Base-by-base conservation (phyloP, 1,140 invertebrate genomes). In the Bombus waltoni region DNA sequence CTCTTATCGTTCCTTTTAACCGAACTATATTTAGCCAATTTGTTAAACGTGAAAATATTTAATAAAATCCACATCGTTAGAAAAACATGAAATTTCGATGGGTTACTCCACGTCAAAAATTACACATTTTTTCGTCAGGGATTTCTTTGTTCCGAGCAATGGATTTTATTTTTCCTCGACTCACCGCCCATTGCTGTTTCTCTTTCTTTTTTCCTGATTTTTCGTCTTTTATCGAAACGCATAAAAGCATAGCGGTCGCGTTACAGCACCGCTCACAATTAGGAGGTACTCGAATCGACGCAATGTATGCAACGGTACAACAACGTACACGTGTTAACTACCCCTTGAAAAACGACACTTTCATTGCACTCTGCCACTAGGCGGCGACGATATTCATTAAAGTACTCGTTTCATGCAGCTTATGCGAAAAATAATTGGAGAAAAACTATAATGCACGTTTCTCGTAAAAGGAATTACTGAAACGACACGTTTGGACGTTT, bases 21-120 rank as follows among this genome's bases (percentile, higher is more conserved):
- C 44, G 13, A 65, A 62, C 70, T 22, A 2, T 65, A 42, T 81
- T 62, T 71, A 8, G n/a, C 18, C n/a, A 22, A 32, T 32, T 70
- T 35, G 62, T 83, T 83, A 76, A 77, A 77, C 42, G 38, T 35
- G 47, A 22, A 53, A 22, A 53, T 53, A 53, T 53, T 5, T 8
- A 2, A 53, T 5, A 53, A 53, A 53, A 53, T 22, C 18, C 6
- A 53, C 6, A 53, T 22, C 47, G 47, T 22, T 53, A 22, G 0
- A 53, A 22, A 53, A 53, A 53, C 8, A 53, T 6, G 5, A 53
- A 53, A 53, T 18, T 22, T 53, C 22, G 18, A 0, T 8, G 18
- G 47, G 5, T 6, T 53, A 6, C 1, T 53, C 6, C 18, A 18
- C 3, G 22, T 53, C 0, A 18, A 53, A 53, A 22, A 53, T 53